phyloP scores from a whole-genome alignment of 2,113 vertebrate species.

The Promerops cafer region DNA sequence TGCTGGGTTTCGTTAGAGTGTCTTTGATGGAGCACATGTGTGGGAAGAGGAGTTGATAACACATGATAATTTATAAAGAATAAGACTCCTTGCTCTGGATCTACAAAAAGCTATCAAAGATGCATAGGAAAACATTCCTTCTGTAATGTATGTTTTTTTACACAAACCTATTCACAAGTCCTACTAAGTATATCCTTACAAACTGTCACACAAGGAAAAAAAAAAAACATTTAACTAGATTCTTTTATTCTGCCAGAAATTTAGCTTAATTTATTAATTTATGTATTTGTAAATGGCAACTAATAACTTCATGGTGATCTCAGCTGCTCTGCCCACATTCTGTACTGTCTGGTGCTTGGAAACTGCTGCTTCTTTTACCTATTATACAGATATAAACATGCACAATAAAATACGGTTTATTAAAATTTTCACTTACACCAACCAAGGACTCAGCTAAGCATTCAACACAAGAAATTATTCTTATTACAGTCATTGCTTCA shows the following conservation, averaged over 20 bases:
- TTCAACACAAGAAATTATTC: background rate
- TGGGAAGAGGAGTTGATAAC: background rate
- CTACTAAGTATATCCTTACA: background rate
- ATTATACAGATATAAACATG: background rate
- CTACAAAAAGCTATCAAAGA: background rate
- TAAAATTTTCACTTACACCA: background rate
- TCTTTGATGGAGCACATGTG: fast-evolving
- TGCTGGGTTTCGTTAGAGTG: background rate
- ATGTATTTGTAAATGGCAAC: background rate
- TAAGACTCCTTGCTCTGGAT: background rate
- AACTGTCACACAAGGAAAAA: background rate
- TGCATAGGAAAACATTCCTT: background rate
- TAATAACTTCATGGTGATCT: background rate
- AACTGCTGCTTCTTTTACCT: background rate
- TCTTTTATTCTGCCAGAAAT: background rate
- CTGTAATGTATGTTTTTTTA: background rate
- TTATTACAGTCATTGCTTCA: background rate
- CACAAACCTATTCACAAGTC: background rate
- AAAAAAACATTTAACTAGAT: background rate
- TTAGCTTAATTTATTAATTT: background rate
- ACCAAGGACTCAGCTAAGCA: background rate
- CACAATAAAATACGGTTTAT: background rate
- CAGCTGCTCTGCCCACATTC: background rate
- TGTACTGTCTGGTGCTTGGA: background rate
- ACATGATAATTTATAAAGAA: background rate